A percentile compares a stretch with the other conserved stretches of the same genome.
phyloP scores from a whole-genome alignment of 2,797 vertebrate species.

The Amphiprion clarkii region DNA sequence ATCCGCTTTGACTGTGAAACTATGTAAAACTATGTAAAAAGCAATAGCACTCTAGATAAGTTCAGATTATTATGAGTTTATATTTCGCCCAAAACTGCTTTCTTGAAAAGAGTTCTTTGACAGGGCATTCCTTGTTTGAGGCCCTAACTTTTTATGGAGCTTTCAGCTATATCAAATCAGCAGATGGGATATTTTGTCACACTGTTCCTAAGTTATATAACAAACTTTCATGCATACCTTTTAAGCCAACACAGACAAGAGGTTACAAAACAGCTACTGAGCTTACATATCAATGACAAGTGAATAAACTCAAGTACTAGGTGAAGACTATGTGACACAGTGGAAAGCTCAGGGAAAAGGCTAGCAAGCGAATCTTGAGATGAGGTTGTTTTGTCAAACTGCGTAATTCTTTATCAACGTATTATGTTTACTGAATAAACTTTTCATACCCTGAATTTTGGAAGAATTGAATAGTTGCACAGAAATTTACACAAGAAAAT shows the following conservation, averaged over 20 bases:
- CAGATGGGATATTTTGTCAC: not conserved
- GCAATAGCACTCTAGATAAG: not conserved
- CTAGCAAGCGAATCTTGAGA: not conserved
- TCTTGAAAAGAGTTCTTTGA: not conserved
- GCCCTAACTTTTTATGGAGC: too few species aligned
- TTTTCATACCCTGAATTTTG: not conserved
- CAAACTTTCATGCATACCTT: not conserved
- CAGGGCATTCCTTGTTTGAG: not conserved
- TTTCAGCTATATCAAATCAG: too few species aligned
- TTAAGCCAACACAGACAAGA: not conserved
- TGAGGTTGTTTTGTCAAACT: not conserved
- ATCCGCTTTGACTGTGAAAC: not conserved
- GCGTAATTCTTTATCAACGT: not conserved
- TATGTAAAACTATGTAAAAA: not conserved
- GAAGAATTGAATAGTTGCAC: not conserved
- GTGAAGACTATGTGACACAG: constrained; percentile 10
- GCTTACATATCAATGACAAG: not conserved
- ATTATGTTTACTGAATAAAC: not conserved
- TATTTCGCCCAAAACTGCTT: not conserved
- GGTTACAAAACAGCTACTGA: not conserved
- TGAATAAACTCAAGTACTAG: not conserved
- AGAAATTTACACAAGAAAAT: too few species aligned
- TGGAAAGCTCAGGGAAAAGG: not conserved
- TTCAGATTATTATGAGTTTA: not conserved
- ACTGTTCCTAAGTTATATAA: not conserved